Base-by-base conservation (phyloP, 2,113 vertebrate genomes). In the Oreochromis niloticus region DNA sequence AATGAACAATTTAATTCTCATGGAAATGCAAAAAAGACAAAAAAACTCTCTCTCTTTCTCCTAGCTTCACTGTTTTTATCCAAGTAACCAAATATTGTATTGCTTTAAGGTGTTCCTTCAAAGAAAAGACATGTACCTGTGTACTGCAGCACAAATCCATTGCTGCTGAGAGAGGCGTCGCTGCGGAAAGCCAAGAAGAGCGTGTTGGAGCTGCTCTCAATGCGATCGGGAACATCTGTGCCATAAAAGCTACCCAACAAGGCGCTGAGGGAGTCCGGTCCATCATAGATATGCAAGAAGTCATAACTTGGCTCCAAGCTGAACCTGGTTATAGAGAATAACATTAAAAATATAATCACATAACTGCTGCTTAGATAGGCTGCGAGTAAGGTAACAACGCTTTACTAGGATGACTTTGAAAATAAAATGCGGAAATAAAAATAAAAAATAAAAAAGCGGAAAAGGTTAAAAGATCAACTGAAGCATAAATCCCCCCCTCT, bases 151-250 rank as follows among this genome's bases (percentile, higher is more conserved):
- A 98, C 97, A 11, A 99, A 99, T 75, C 99, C 99, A 0, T 96
- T 96, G 84, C 97, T 99, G 97, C 98, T 99, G 94, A 99, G 97
- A 0, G 98, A 99, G 0, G 98, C 98, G 0, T 99, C 99, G 0
- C 98, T 99, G 19, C 98, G 98, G 94, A 99, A 99, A 3, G 98
- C 98, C 6, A 99, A 94, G 96, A 99, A 99, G n/a, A 99, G 97
- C 1, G 91, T 98, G 95, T 98, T 98, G 94, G 97, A 97, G 95
- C 98, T 99, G 96, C 98, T 99, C 93, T 99, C 99, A 0, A 99
- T 99, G 84, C 97, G 97, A 73, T 97, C 95, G 0, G 99, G 99
- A 7, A 98, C 95, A 56, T 99, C 98, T 4, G 97, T 97, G 73
- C 98, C 99, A 0, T 98, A 99, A 91, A 98, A 99, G 92, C 98